Evolutionary conservation across 2,888 invertebrate genomes (phyloP), one percentile per base, ranked within the genome.

Genomic region (Athalia cordata): DNA sequence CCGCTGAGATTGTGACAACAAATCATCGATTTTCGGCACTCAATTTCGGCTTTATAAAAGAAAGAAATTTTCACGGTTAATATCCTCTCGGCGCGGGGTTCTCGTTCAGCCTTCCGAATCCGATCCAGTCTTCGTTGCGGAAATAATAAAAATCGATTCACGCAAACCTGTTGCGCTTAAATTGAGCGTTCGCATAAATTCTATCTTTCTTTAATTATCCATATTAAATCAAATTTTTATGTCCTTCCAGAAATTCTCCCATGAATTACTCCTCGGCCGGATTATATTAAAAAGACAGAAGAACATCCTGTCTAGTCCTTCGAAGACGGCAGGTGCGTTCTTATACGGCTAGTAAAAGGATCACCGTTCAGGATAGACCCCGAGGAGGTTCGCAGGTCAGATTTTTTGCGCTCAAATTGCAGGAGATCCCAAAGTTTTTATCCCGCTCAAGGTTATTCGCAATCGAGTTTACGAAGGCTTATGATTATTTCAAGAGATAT

Each of bases 21-120:
- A 86, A 86, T 85, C 84, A 82, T 85, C 82, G 83, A 84, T 83
- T 85, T 85, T 86, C 82, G 83, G 82, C 82, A 82, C 83, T 86
- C 75, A 50, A 64, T 75, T 75, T 75, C 61, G 9, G 11, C 47
- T 59, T 55, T 9, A 62, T 64, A 75, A 62, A 52, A 64, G 50
- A 62, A 75, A 50, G 62, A 64, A 62, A 49, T 62, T 75, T 75
- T 75, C 75, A 75, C 75, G 75, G 11, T 66, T 45, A 29, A 29
- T 55, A 55, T 68, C 52, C 8, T 15, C 68, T 50, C 13, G 52
- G 5, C 52, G 6, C 8, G 59, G 29, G 68, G 49, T 68, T 55
- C 55, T 55, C 55, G 55, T 55, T 1, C 8, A 55, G 55, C 55
- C 9, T n/a, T 11, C 8, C n/a, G 8, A 55, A 55, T 11, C 8